These are phyloP conservation scores for Syngnathus typhle DNA, from an alignment of 2,113 vertebrate species.

Conservation along the genomic window DNA sequence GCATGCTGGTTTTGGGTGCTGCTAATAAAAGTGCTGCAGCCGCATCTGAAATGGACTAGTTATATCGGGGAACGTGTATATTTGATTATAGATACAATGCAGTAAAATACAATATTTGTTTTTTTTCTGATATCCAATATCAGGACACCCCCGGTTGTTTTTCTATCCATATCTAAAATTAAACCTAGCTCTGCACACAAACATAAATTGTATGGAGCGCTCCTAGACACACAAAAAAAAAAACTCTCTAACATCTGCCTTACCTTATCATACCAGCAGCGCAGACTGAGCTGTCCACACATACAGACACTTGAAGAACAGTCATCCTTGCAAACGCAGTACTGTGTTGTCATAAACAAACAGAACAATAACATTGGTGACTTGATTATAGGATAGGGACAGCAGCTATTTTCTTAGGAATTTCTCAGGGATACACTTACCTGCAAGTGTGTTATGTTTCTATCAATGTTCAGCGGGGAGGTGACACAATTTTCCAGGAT, in stretches of 20 bases:
- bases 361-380: background rate
- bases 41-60: too few relatives aligned
- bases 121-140: too few relatives aligned
- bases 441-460: conserved; percentile 97
- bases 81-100: too few relatives aligned
- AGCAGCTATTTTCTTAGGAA: background rate
- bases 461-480: conserved; percentile 92
- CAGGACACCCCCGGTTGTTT: too few relatives aligned
- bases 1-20: too few relatives aligned
- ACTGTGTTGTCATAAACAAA: conserved; percentile 63
- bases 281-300: conserved; percentile 96
- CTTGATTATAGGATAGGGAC: background rate
- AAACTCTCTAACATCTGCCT: conserved; percentile 29
- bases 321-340: conserved; percentile 93
- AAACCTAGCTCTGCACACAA: background rate
- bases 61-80: too few relatives aligned
- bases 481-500: conserved; percentile 94
- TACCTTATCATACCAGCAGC: conserved; percentile 97
- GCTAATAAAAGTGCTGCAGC: too few relatives aligned
- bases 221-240: background rate
- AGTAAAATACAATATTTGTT: too few relatives aligned
- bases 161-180: too few relatives aligned
- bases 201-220: background rate
- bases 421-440: conserved; percentile 50
- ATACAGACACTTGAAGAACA: conserved; percentile 96